Base-by-base conservation (phyloP, 2,888 invertebrate species). In the Orchesella flavescens region DNA sequence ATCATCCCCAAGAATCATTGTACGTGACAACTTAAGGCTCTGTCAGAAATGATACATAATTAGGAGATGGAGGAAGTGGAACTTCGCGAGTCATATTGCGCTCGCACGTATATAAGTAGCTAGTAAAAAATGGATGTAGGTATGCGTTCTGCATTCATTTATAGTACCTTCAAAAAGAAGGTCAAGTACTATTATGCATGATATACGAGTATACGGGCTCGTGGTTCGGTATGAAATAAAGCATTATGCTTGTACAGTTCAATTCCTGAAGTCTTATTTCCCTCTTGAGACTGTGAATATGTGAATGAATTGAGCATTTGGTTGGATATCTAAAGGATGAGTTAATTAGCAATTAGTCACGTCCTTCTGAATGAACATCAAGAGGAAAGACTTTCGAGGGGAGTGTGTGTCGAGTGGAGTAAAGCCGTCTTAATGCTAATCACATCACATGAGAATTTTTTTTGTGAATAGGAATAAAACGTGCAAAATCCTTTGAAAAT, bases 291-390 rank as follows among this genome's bases (percentile, higher is more conserved):
- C 24, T 24, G 10, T 3, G 17, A 53, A 53, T 12, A 12, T 53
- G 69, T 69, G 46, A 66, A 66, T 66, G 66, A 66, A 66, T 53
- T 17, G 46, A 43, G 66, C 23, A 24, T 61, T 61, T 61, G 3
- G 24, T 24, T 61, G 24, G 61, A 12, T 61, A 61, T 9, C 61
- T 55, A 57, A 80, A 80, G 57, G 79, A 80, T 80, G 73, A 65
- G 74, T 81, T 74, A 74, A 81, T 81, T 81, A 74, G 81, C 69
- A 81, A 81, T 74, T 81, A 81, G 69, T 81, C 81, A 81, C 81
- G 74, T 81, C 57, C 61, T 23, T 23, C 59, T 23, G 69, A 17
- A 5, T 15, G 24, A 55, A 75, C 55, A 34, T 34, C 34, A 34
- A 34, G 34, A 34, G 3, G 34, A 34, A 7, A 34, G 34, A 34